Evolutionary conservation across 2,113 vertebrate species (phyloP), one percentile per base, ranked within the genome.

Genomic region (Melanotaenia duboulayi): DNA sequence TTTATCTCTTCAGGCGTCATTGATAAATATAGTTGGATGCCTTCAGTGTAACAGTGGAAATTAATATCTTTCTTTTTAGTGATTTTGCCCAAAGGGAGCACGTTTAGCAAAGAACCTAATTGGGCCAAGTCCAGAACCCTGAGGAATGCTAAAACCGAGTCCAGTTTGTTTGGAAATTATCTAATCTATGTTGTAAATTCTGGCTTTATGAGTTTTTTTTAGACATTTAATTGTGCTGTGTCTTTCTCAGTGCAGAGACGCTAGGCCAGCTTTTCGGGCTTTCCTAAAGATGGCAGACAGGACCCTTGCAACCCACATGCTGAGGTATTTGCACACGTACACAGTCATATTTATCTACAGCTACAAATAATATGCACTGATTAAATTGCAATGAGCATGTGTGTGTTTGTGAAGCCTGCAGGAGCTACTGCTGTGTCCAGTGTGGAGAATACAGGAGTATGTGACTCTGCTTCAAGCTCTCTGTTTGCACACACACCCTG

Each of bases 241-340:
- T 52, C 3, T 74, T 35, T 67, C 0, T 58, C 74, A 97, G 96
- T 95, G 95, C 91, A 91, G 93, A 64, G 95, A 96, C 68, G 84
- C 63, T 1, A 93, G 83, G 39, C 95, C 95, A 42, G 59, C 77
- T 4, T 96, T 97, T 70, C 88, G 95, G 25, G 93, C 93, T 46
- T 97, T 97, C 87, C 71, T 97, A 81, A 95, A 94, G 86, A 94
- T 93, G 75, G 84, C 87, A 0, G 94, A 96, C 82, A 89, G 90
- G 74, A 96, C 93, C 0, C 65, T 93, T 4, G 64, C 82, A 12
- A 96, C 95, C 23, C 89, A 93, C 69, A 96, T 96, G 95, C 81
- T 95, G 76, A 96, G 95, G 96, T 97, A 83, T 63, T 10, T 11
- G 3, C 63, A 65, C 56, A 57, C 44, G 16, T 0, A 17, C 17